Evolutionary conservation across 2,113 vertebrate genomes (phyloP).

Genomic region (Fulica atra): DNA sequence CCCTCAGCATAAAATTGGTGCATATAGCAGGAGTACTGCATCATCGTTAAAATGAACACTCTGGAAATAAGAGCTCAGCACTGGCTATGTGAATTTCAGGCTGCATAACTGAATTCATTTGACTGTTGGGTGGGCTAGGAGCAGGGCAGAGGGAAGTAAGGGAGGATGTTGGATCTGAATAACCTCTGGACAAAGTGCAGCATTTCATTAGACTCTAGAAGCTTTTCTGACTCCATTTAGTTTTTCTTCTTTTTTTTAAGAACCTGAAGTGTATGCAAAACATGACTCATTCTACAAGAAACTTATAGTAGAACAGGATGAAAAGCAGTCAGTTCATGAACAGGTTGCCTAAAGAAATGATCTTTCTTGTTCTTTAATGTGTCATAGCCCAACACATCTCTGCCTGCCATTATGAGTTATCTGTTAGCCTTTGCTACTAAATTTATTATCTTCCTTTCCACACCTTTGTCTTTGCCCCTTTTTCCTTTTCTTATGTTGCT

Average conservation of each 20-base stretch:
- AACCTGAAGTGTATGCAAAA: background rate
- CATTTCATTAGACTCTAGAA: background rate
- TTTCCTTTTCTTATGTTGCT: background rate
- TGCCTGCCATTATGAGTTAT: background rate
- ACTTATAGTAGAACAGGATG: background rate
- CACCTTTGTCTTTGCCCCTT: accelerated
- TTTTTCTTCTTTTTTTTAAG: background rate
- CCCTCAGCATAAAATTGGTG: background rate
- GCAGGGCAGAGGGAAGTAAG: background rate
- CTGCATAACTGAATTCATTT: background rate
- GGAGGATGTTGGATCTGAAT: background rate
- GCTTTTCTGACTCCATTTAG: background rate
- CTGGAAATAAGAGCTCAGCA: background rate
- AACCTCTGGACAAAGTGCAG: background rate
- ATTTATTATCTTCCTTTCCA: accelerated
- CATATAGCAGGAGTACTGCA: background rate
- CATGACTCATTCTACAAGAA: background rate
- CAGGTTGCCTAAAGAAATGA: background rate
- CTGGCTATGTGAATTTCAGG: background rate
- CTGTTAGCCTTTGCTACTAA: background rate
- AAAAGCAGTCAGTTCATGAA: background rate
- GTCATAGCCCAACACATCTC: background rate
- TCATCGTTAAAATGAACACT: background rate
- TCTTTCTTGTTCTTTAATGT: background rate
- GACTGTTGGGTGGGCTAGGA: background rate